Evolutionary conservation across 1,140 invertebrate genomes (phyloP), one percentile per base, ranked within the genome.

Genomic region (Rhopalosiphum padi): DNA sequence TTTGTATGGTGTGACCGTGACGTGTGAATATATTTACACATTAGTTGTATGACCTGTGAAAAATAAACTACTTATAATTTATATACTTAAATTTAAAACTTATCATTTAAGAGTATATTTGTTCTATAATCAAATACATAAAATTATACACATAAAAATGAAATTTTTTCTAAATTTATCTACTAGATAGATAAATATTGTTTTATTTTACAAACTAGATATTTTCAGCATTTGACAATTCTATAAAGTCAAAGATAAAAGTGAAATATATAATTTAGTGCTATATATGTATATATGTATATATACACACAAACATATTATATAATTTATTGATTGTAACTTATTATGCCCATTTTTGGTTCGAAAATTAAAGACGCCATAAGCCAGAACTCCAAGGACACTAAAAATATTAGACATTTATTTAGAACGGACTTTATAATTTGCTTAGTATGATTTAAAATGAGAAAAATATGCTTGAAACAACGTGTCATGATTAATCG

Each of bases 261-360:
- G 11, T 41, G 37, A 41, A 41, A 41, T 23, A 85, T 41, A 41
- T 85, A 41, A 25, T 85, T 85, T 22, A 68, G 30, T 85, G 22
- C 9, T 41, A 43, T 35, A 77, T 11, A 11, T n/a, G 9, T 85
- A 41, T 37, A 23, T 85, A 37, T 25, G 25, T 83, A 85, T 18
- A 18, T 68, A 68, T n/a, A 53, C 1, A 53, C 22, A 3, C 15
- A 82, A 11, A 11, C 23, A 41, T 41, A n/a, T 23, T 41, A n/a
- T 23, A 53, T 35, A 35, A 53, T 89, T 53, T 89, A 89, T 89
- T 53, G 87, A 89, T 89, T 53, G 46, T 53, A 53, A 51, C 51
- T 53, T 53, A 89, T 89, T 89, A 89, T 89, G 87, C n/a, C 87
- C 87, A 89, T 89, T 53, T 89, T 89, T 89, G 87, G 87, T 53